Conservation (phyloP, 1,140 invertebrate genomes). For the Rhysida immarginata region DNA sequence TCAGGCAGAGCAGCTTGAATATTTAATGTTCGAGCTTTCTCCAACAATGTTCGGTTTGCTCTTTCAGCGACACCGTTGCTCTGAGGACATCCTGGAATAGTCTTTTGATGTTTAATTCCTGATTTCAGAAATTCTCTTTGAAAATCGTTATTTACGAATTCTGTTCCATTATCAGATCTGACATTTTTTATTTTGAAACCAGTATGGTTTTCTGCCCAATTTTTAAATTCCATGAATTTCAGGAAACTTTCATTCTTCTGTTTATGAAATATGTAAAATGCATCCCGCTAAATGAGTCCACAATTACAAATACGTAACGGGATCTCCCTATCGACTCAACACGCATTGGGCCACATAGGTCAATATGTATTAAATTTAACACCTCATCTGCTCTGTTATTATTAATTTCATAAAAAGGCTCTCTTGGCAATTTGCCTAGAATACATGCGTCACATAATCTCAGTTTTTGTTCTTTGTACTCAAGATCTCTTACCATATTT, state of each 20-base stretch:
- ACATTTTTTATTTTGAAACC: slow-evolving; percentile 24
- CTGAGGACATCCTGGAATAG: slow-evolving; percentile 16
- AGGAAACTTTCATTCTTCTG: not conserved
- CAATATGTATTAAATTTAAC: slow-evolving; percentile 3
- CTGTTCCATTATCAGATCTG: slow-evolving; percentile 30
- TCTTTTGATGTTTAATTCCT: slow-evolving; percentile 18
- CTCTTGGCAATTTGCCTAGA: not conserved
- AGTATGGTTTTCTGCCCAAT: slow-evolving; percentile 18
- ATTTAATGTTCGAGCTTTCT: slow-evolving; percentile 15
- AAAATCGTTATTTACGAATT: slow-evolving; percentile 19
- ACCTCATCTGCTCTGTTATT: not conserved
- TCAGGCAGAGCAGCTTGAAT: slow-evolving; percentile 13
- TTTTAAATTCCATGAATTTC: too few relatives aligned
- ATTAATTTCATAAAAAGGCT: not conserved
- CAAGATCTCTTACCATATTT: not conserved
- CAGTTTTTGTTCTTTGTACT: not conserved
- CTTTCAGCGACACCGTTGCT: slow-evolving; percentile 20
- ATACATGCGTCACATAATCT: not conserved
- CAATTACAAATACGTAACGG: not conserved
- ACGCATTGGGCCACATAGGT: not conserved
- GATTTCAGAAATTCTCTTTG: slow-evolving; percentile 7
- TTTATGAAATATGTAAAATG: not conserved
- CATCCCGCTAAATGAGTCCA: not conserved
- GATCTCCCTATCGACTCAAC: not conserved
- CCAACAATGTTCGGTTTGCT: slow-evolving; percentile 15